Base-by-base conservation (phyloP, 2,797 vertebrate species). In the Labeo calbasu region DNA sequence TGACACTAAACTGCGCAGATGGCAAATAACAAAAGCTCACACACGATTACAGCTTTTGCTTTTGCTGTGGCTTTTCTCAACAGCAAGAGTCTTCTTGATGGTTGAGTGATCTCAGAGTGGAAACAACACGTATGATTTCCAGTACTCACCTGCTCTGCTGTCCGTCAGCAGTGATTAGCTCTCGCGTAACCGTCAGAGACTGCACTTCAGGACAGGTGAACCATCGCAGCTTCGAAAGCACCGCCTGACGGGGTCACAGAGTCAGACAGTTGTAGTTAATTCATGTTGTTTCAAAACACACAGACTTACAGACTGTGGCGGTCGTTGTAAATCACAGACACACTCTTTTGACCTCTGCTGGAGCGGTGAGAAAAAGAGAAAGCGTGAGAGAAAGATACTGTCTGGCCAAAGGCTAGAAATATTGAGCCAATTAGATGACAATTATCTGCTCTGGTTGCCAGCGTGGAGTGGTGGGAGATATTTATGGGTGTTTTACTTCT, bases 401-500 rank as follows among this genome's bases (percentile, higher is more conserved):
- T 82, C 83, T 88, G 87, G 80, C 57, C 81, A 87, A 85, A 88
- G 89, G 88, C 91, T 89, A 92, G 92, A 94, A 94, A 94, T 95
- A 95, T 92, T 92, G 93, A 95, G 93, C 91, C 94, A 94, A 95
- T 95, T 95, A 95, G 91, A 90, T 92, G 93, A 94, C 93, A 91
- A 93, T 94, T 93, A 95, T 95, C 92, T 92, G 90, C 88, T 84
- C 68, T 68, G 85, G 71, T 82, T 82, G 85, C 78, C 84, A 83
- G 83, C 28, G 77, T 81, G 75, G 80, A 68, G 66, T 82, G 81
- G 79, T 55, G 48, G 61, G 28, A 61, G 55, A 88, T 91, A 91
- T 93, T 91, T 89, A 89, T 90, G 91, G 85, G 90, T 90, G 90
- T 89, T 83, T 86, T 82, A 63, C 57, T 28, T 77, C 65, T 85